phyloP scores from a whole-genome alignment of 1,140 invertebrate genomes.

The Chrysopa pallens region DNA sequence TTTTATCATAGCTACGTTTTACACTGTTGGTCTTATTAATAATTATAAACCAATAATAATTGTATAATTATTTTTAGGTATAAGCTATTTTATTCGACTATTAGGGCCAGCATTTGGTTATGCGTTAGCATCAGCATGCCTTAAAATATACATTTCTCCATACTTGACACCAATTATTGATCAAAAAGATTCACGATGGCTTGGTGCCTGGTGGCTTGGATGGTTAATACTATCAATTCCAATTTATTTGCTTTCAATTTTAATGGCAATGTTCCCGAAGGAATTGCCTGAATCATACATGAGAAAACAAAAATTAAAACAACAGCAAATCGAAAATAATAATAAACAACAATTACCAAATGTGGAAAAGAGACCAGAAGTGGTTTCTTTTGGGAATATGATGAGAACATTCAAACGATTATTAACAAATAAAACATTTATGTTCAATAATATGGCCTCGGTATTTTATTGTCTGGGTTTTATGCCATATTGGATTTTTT shows the following conservation, averaged over 20 bases:
- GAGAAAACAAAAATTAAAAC: conserved; percentile 18
- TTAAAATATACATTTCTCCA: conserved; percentile 51
- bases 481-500: conserved; percentile 56
- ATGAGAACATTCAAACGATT: conserved; percentile 39
- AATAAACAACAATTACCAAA: conserved; percentile 8
- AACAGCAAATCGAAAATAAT: conserved; percentile 6
- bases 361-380: conserved; percentile 10
- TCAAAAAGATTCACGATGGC: conserved; percentile 50
- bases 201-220: conserved; percentile 66
- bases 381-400: conserved; percentile 34
- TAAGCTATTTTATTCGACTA: conserved; percentile 50
- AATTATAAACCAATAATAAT: neutral
- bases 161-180: conserved; percentile 45
- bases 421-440: conserved; percentile 40
- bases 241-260: conserved; percentile 37
- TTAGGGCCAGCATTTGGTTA: conserved; percentile 54
- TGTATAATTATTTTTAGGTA: conserved; percentile 22
- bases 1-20: neutral
- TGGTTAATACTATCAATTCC: conserved; percentile 50
- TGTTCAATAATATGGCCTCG: conserved; percentile 46
- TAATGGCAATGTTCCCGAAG: conserved; percentile 46
- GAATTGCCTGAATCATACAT: conserved; percentile 39
- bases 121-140: conserved; percentile 43
- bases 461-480: conserved; percentile 53
- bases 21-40: neutral